These are phyloP conservation scores for Rotaria magnacalcarata DNA, from an alignment of 2,888 invertebrate species.

Conservation along the genomic window DNA sequence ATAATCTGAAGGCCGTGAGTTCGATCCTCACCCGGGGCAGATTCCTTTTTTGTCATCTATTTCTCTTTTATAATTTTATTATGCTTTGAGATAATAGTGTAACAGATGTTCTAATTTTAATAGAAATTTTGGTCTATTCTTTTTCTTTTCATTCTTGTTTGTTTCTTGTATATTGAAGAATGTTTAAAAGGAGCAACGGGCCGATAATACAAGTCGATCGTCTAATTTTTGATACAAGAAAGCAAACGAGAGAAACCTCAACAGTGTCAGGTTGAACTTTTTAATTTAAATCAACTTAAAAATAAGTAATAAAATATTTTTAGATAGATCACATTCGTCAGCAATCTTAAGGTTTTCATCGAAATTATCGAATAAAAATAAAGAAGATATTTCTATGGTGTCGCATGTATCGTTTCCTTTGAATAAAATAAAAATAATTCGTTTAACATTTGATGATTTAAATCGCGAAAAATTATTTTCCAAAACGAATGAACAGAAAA, in stretches of 20 bases:
- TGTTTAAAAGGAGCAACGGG: not conserved
- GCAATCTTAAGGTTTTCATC: not conserved
- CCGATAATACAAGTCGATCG: not conserved
- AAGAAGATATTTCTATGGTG: not conserved
- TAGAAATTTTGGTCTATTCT: not conserved
- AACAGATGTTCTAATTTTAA: not conserved
- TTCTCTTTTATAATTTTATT: not conserved
- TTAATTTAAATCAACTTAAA: not conserved
- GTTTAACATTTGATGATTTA: not conserved
- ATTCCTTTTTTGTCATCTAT: not conserved
- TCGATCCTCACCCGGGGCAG: constrained; percentile 31
- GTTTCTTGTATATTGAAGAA: not conserved
- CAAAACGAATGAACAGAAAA: not conserved
- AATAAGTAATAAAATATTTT: not conserved
- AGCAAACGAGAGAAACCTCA: not conserved
- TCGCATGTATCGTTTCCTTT: not conserved
- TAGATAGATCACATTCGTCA: not conserved
- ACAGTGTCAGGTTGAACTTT: not conserved
- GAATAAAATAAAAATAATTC: not conserved
- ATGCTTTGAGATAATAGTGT: not conserved
- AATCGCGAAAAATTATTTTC: not conserved
- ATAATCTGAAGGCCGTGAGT: constrained; percentile 28
- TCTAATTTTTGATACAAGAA: not conserved
- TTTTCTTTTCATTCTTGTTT: not conserved
- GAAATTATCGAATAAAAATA: not conserved